These are phyloP conservation scores for Corythornis madagascariensis DNA, from an alignment of 2,113 vertebrate species.

Conservation along the genomic window DNA sequence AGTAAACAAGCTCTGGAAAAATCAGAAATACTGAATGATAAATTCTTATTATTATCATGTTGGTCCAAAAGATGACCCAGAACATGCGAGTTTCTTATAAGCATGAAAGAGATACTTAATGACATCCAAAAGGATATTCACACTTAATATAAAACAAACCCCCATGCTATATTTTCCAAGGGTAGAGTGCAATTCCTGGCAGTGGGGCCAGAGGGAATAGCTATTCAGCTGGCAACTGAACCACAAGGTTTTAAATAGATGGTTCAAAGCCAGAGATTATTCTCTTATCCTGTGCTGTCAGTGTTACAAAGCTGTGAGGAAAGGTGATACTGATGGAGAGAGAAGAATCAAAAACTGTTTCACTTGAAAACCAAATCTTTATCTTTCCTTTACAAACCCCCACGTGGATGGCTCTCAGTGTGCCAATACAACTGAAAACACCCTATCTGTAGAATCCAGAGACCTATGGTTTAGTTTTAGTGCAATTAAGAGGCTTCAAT, in stretches of 20 bases:
- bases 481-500: background rate
- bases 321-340: background rate
- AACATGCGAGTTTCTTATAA: rapidly evolving
- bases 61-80: background rate
- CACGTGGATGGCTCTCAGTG: background rate
- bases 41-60: no score
- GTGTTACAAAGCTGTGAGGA: background rate
- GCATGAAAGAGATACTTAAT: background rate
- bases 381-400: background rate
- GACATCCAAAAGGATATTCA: background rate
- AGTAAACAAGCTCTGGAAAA: background rate
- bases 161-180: background rate
- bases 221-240: background rate
- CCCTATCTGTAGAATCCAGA: background rate
- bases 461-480: background rate
- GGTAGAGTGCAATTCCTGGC: background rate
- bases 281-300: background rate
- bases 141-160: background rate
- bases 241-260: constrained; percentile 45
- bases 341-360: background rate
- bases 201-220: background rate
- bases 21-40: background rate
- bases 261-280: constrained; percentile 51
- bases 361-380: background rate
- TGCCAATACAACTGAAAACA: background rate